These are phyloP conservation scores for Lepidiolamprologus cunningtoni DNA, from an alignment of 2,113 vertebrate genomes.

Conservation along the genomic window DNA sequence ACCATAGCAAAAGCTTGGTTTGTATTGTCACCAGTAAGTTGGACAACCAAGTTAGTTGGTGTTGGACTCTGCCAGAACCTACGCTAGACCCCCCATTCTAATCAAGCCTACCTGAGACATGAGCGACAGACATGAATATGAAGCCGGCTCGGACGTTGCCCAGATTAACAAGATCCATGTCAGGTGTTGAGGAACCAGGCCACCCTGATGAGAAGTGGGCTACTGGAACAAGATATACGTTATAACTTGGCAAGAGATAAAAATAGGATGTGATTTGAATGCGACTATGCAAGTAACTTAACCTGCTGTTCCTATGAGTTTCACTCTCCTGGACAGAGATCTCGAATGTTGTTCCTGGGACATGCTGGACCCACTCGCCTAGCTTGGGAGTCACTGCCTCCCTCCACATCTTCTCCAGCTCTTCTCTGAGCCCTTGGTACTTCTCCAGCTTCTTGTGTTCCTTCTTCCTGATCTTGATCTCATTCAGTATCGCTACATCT, in stretches of 20 bases:
- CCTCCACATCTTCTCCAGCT: rapidly evolving
- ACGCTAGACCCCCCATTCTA: background rate
- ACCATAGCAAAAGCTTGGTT: background rate
- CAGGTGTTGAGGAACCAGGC: background rate
- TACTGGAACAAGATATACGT: background rate
- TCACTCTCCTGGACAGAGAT: background rate
- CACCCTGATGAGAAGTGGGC: background rate
- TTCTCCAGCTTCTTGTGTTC: too few species aligned
- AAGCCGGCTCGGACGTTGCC: background rate
- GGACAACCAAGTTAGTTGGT: background rate
- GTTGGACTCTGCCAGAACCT: background rate
- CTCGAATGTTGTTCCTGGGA: background rate
- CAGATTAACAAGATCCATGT: background rate
- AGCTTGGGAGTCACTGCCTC: background rate
- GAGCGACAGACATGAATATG: background rate
- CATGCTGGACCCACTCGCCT: background rate
- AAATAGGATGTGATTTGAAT: background rate
- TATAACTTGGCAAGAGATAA: background rate
- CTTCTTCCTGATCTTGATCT: too few species aligned
- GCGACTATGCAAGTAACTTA: background rate
- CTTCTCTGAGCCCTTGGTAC: background rate
- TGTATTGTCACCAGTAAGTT: background rate
- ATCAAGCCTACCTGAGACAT: background rate
- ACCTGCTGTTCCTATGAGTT: background rate
- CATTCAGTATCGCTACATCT: too few species aligned